Conservation (phyloP, 23 tunicate genomes). For the Phallusia fumigata region DNA sequence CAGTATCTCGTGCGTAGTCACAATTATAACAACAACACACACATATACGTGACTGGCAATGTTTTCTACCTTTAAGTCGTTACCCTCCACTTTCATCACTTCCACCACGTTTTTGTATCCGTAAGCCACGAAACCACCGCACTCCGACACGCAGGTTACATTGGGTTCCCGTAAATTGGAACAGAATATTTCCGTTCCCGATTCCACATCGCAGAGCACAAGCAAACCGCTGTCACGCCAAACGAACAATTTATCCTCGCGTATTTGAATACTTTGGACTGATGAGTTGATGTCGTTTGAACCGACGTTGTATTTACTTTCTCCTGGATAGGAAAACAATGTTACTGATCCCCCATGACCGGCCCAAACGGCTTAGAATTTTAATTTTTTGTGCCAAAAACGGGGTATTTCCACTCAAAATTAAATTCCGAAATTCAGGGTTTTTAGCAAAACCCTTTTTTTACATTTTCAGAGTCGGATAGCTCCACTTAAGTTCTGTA, state of each 20-base stretch:
- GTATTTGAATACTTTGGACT: not conserved
- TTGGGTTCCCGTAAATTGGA: not conserved
- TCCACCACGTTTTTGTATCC: not conserved
- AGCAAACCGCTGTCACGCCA: not conserved
- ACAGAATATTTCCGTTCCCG: not conserved
- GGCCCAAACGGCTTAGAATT: no score
- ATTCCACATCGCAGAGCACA: not conserved
- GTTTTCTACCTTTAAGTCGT: not conserved
- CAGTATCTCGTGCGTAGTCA: no score
- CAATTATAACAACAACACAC: no score
- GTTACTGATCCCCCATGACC: no score
- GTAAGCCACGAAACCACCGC: not conserved
- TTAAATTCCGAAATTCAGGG: no score
- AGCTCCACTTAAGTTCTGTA: no score
- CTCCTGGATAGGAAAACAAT: not conserved
- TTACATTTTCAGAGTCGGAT: no score
- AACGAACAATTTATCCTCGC: not conserved
- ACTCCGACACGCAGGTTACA: not conserved
- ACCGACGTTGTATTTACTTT: not conserved
- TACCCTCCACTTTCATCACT: not conserved
- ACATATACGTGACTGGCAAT: no score
- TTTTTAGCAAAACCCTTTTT: no score
- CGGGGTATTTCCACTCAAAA: no score
- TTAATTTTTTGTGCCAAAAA: no score
- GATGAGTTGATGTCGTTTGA: not conserved